Base-by-base conservation (phyloP, 2,113 vertebrate genomes). In the Amphiprion ocellaris region DNA sequence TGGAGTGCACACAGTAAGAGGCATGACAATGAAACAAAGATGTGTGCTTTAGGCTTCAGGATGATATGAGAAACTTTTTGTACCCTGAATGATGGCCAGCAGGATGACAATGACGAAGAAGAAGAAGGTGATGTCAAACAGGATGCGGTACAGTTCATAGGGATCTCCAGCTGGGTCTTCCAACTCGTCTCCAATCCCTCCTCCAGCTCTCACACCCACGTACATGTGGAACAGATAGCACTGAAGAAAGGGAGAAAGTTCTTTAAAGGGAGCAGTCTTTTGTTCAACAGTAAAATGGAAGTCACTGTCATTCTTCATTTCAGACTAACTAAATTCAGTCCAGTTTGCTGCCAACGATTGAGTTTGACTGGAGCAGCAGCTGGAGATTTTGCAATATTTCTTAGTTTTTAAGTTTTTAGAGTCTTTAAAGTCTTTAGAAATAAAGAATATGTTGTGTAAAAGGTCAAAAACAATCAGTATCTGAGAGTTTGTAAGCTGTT, bases 221-320 rank as follows among this genome's bases (percentile, higher is more conserved):
- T 99, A 99, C 98, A 99, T 99, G 92, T 99, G 98, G 95, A 99
- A 99, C 55, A 99, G 74, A 85, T 99, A 99, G 87, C 98, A 99
- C 98, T 99, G 63, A 9, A 39, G 26, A 65, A 72, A 69, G 33
- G 17, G 12, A 5, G 66, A 30, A 5, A n/a, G n/a, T 0, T 7
- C 2, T 47, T 28, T 21, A 16, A 49, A 56, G 19, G 56, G 46
- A 58, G 63, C 21, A 54, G 41, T 1, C 8, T 26, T 8, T 54
- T 52, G 39, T 60, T 77, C 46, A 30, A 23, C 7, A 19, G 49
- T 8, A 19, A 50, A 2, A 2, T 19, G 16, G 12, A 44, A 3
- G 10, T 11, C 10, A 39, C 6, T 39, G 7, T 44, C 10, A 44
- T 11, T 10, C 41, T 14, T 44, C 41, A 44, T 44, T 33, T 44